These are phyloP conservation scores for Pavo muticus DNA, from an alignment of 2,113 vertebrate species.

Conservation along the genomic window DNA sequence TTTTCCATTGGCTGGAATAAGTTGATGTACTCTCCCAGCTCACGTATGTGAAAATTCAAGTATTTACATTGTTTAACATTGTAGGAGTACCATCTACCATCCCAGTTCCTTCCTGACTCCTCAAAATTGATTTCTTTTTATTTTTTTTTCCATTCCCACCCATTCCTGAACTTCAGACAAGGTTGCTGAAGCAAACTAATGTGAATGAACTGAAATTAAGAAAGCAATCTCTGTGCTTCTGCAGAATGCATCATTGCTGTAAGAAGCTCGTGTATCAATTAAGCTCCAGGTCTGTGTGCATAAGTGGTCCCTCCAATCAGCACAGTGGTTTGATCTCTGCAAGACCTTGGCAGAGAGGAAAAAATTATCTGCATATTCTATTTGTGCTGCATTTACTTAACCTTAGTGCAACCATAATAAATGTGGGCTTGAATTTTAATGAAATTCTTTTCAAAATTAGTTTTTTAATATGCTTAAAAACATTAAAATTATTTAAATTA, in stretches of 20 bases:
- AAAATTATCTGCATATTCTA: not conserved
- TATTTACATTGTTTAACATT: not conserved
- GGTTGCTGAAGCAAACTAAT: not conserved
- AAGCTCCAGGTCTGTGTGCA: not conserved
- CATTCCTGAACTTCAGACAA: not conserved
- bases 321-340: not conserved
- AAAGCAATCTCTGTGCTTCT: not conserved
- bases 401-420: not conserved
- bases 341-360: not conserved
- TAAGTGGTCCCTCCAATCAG: conserved; percentile 14
- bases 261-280: not conserved
- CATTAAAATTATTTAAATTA: not conserved
- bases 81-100: not conserved
- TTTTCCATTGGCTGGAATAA: not conserved
- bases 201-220: not conserved
- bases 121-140: not conserved
- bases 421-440: not conserved
- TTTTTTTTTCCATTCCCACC: not conserved
- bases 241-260: not conserved
- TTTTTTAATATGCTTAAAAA: not conserved
- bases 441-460: not conserved
- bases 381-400: not conserved
- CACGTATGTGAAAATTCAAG: not conserved
- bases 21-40: not conserved
- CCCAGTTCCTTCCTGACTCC: not conserved